phyloP scores from a whole-genome alignment of 2,888 invertebrate species.

The Ormyrus pomaceus region DNA sequence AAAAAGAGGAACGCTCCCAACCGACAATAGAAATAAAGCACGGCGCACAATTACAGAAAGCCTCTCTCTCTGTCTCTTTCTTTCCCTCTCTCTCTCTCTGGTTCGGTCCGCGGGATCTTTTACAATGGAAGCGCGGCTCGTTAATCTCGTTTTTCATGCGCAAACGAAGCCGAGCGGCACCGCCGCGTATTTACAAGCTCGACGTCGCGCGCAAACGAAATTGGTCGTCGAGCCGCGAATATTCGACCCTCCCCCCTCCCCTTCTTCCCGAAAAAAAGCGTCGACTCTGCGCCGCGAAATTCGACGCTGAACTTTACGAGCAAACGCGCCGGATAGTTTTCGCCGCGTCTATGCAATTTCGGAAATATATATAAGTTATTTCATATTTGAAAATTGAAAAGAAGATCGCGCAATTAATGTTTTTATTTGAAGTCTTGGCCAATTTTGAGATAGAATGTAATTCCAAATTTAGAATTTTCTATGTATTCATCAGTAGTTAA shows the following conservation, averaged over 20 bases:
- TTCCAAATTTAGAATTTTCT: too few species aligned
- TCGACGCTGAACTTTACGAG: too few species aligned
- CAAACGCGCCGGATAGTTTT: too few species aligned
- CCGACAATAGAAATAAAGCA: background rate
- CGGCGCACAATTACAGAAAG: background rate
- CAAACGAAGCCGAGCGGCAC: background rate
- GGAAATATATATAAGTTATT: too few species aligned
- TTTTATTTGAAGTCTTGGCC: background rate
- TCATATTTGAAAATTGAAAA: too few species aligned
- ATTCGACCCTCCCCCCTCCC: background rate
- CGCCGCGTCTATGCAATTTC: too few species aligned
- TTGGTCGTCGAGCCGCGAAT: constrained; percentile 2
- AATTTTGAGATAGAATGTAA: too few species aligned
- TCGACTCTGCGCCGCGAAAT: too few species aligned
- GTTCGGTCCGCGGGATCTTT: background rate
- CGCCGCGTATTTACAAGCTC: background rate
- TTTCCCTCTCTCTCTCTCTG: too few species aligned
- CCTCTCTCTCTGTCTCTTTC: background rate
- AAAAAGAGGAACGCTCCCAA: too few species aligned
- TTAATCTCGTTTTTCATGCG: constrained; percentile 33
- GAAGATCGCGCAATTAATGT: background rate
- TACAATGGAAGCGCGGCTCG: constrained; percentile 21
- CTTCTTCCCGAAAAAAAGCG: background rate
- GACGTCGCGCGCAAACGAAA: constrained; percentile 10
- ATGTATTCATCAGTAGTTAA: too few species aligned